Conservation (phyloP, 2,113 vertebrate species). For the Tonatia bakeri region DNA sequence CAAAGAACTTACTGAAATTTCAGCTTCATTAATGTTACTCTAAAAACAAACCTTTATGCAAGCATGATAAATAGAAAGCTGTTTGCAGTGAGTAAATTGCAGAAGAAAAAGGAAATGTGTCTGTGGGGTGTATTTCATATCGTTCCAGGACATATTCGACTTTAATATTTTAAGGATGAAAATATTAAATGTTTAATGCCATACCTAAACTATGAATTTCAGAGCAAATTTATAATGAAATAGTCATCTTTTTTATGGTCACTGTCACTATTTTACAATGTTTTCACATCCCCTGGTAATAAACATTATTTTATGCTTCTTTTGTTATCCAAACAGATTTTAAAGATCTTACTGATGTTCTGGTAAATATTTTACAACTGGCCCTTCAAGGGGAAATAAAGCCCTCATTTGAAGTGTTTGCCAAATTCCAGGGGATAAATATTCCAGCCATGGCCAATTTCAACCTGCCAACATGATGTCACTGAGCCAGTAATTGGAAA, state of each 20-base stretch:
- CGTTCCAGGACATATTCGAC: neutral
- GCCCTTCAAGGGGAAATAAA: neutral
- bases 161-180: neutral
- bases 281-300: neutral
- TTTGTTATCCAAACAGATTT: slow-evolving; percentile 6
- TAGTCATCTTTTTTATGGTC: neutral
- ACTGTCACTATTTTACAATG: neutral
- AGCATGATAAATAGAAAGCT: neutral
- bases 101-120: neutral
- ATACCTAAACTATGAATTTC: neutral
- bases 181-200: neutral
- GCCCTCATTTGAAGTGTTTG: neutral
- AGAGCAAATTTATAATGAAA: neutral
- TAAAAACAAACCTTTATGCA: neutral
- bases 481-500: neutral
- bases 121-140: neutral
- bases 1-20: neutral
- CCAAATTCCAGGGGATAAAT: slow-evolving; percentile 14
- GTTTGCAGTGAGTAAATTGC: neutral
- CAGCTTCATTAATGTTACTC: neutral
- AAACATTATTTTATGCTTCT: neutral
- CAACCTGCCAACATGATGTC: neutral
- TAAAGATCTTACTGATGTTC: neutral
- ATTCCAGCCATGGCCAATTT: neutral
- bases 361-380: slow-evolving; percentile 37